Percentiles rank a stretch among this genome's conserved stretches.
These are phyloP conservation scores for Boulengeromyrus knoepffleri DNA, from an alignment of 2,113 vertebrate species.

Conservation along the genomic window DNA sequence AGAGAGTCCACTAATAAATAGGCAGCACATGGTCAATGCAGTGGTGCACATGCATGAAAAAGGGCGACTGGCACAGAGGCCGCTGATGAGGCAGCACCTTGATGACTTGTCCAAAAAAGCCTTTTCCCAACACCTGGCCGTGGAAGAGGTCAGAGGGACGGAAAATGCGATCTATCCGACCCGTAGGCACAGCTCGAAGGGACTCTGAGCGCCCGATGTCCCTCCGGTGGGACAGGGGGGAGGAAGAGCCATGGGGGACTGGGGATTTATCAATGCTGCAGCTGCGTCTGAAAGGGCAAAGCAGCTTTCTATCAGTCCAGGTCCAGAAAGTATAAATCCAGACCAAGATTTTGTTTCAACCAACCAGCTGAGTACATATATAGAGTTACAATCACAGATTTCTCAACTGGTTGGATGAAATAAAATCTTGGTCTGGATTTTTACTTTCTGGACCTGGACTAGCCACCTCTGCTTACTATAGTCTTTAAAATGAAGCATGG, in stretches of 20 bases:
- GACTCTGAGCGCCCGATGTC: constrained; percentile 91
- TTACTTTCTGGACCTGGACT: neutral
- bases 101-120: constrained; percentile 91
- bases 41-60: neutral
- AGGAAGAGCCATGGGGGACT: constrained; percentile 52
- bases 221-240: constrained; percentile 68
- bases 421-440: neutral
- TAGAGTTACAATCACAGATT: neutral
- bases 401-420: neutral
- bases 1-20: neutral
- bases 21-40: neutral
- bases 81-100: constrained; percentile 64
- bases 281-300: constrained; percentile 69
- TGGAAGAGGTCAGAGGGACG: constrained; percentile 91
- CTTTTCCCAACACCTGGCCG: constrained; percentile 87
- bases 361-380: neutral
- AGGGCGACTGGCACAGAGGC: neutral
- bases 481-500: neutral
- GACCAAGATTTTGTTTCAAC: neutral
- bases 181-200: constrained; percentile 64
- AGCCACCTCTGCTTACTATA: neutral
- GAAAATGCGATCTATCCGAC: constrained; percentile 81
- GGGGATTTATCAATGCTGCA: constrained; percentile 86
- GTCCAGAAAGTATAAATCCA: neutral
- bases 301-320: constrained; percentile 11